Conservation (phyloP, 2,888 invertebrate species). For the Cylloceria caligata region DNA sequence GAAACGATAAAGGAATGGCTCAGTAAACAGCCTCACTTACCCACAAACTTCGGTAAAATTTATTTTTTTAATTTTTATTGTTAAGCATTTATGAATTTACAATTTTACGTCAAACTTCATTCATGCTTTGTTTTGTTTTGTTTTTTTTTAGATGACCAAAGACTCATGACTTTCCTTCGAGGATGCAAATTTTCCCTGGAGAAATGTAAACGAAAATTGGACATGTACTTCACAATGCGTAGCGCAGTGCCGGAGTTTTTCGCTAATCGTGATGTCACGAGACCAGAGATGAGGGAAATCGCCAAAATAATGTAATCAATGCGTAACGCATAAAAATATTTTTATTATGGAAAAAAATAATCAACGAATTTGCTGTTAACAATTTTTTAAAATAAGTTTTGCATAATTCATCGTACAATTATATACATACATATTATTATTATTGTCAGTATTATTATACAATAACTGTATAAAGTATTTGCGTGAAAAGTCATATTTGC, state of each 20-base stretch:
- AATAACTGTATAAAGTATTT: too few relatives aligned
- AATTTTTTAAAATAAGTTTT: too few relatives aligned
- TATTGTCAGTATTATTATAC: too few relatives aligned
- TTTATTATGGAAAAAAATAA: not conserved
- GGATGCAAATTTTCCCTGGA: slow-evolving; percentile 95
- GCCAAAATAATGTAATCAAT: slow-evolving; percentile 89
- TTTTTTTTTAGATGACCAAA: slow-evolving; percentile 88
- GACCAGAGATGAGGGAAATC: slow-evolving; percentile 90
- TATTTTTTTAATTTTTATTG: not conserved
- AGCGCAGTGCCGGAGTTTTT: slow-evolving; percentile 94
- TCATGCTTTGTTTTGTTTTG: too few relatives aligned
- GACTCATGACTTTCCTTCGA: slow-evolving; percentile 92
- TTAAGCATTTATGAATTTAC: not conserved
- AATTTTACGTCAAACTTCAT: not conserved
- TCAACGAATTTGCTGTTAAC: not conserved
- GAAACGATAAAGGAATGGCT: slow-evolving; percentile 88
- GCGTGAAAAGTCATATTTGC: too few relatives aligned
- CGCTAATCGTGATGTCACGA: slow-evolving; percentile 90
- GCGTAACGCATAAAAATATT: slow-evolving; percentile 3
- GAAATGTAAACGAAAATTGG: slow-evolving; percentile 93
- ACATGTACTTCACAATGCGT: slow-evolving; percentile 95
- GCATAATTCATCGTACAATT: too few relatives aligned
- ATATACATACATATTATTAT: too few relatives aligned
- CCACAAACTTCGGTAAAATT: slow-evolving; percentile 80
- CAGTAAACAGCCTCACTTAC: slow-evolving; percentile 88